Evolutionary conservation across 2,797 vertebrate species (phyloP).

Genomic region (Antrozous pallidus): DNA sequence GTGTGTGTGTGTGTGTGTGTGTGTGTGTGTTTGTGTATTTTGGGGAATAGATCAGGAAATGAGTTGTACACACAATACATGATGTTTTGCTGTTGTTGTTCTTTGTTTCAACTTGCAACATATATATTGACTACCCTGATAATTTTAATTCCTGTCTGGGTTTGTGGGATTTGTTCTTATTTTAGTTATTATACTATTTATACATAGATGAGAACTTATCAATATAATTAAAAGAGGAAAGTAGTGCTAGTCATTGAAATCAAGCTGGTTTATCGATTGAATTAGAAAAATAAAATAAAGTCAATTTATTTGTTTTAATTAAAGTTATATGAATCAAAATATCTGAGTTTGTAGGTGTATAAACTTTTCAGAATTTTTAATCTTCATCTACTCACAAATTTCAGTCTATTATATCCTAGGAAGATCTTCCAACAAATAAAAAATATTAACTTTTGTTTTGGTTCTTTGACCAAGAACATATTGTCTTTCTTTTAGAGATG

Average conservation of each 20-base stretch:
- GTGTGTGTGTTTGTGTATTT: accelerated
- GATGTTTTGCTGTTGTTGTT: background rate
- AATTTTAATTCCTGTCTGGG: background rate
- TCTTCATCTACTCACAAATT: background rate
- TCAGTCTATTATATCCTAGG: background rate
- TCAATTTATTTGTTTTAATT: background rate
- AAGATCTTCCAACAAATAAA: background rate
- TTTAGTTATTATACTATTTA: background rate
- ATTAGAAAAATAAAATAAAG: background rate
- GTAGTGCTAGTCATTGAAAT: background rate
- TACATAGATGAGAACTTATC: background rate
- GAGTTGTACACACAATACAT: background rate
- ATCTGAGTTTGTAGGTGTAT: background rate
- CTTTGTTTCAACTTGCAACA: background rate
- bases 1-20: background rate
- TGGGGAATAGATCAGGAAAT: background rate
- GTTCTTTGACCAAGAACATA: background rate
- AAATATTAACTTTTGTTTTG: background rate
- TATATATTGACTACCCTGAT: background rate
- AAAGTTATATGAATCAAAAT: background rate
- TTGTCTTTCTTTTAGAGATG: background rate
- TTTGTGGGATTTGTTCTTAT: background rate
- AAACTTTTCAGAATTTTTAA: background rate
- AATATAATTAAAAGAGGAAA: background rate
- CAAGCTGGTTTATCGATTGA: background rate